Evolutionary conservation across 2,888 invertebrate species (phyloP), one percentile per base, ranked within the genome.

Genomic region (Agrotis ipsilon): DNA sequence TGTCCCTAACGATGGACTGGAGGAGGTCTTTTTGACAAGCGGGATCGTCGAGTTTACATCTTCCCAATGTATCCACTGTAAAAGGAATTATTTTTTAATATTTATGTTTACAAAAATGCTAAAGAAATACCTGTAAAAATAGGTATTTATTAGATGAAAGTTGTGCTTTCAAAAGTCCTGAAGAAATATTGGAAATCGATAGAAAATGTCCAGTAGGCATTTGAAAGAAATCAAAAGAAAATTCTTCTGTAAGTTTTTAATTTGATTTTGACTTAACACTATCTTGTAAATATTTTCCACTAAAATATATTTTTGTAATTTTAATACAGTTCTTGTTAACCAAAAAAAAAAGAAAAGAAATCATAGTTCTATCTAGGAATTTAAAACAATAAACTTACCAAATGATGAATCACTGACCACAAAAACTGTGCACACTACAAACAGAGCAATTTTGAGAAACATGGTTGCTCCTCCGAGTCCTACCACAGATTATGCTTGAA

Each of bases 11-110:
- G 0, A 86, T 43, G 7, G 75, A 72, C 71, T 89, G 83, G 7
- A 87, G 75, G 3, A 83, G 32, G 0, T 72, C 71, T 45, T 66
- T 88, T 51, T 84, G 72, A 60, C 92, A 93, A 24, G 83, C 81
- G 1, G 66, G 75, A 64, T 91, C 89, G 6, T 80, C 81, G 32
- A 87, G 59, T 21, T 84, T 72, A 75, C 92, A 93, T 87, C 89
- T 89, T 32, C 1, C 48, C 43, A 83, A 52, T 49, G 69, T 72
- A 1, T 84, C 74, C 39, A 86, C 86, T 77, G 75, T 16, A 72
- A 81, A 32, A 73, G 75, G 3, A 45, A 46, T n/a, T 0, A 3
- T 11, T 60, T 27, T 63, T 0, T 39, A 2, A 9, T 39, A 9
- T 39, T 11, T 39, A 27, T 39, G 0, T 39, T 11, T 11, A 9